Conservation (phyloP, 2,888 invertebrate genomes). For the Tetragonula carbonaria region DNA sequence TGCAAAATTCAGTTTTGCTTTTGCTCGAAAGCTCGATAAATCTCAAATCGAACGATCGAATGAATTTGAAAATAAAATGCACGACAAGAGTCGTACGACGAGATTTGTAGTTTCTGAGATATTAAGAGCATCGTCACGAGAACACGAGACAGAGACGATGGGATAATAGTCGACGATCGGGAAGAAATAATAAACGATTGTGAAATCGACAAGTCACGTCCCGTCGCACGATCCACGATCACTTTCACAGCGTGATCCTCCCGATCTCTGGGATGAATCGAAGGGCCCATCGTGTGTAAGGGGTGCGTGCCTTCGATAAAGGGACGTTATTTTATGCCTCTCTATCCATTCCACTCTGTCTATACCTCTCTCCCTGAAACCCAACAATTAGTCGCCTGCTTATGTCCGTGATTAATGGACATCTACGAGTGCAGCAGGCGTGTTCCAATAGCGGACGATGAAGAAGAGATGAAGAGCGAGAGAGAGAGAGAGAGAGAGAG, state of each 20-base stretch:
- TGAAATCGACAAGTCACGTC: slow-evolving; percentile 78
- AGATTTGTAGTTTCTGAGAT: neutral
- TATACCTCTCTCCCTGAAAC: slow-evolving; percentile 67
- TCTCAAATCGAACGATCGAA: neutral
- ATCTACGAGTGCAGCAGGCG: slow-evolving; percentile 76
- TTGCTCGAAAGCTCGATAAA: neutral
- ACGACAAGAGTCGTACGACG: neutral
- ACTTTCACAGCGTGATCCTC: slow-evolving; percentile 74
- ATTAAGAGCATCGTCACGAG: slow-evolving; percentile 3
- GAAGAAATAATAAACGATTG: slow-evolving; percentile 76
- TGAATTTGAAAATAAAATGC: neutral
- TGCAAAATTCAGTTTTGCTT: neutral
- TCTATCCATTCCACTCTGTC: slow-evolving; percentile 72
- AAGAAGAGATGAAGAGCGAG: slow-evolving; percentile 37
- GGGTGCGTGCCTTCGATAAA: slow-evolving; percentile 72
- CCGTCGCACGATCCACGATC: slow-evolving; percentile 69
- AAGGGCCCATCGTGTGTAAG: slow-evolving; percentile 68
- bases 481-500: slow-evolving; percentile 27
- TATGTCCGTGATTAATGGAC: slow-evolving; percentile 81
- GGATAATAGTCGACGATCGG: slow-evolving; percentile 43
- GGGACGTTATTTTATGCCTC: slow-evolving; percentile 77
- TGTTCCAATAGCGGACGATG: slow-evolving; percentile 66
- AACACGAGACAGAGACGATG: slow-evolving; percentile 1
- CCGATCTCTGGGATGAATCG: slow-evolving; percentile 68
- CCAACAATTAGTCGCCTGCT: slow-evolving; percentile 82